Evolutionary conservation across 2,888 invertebrate species (phyloP).

Genomic region (Acholoe squamosa): DNA sequence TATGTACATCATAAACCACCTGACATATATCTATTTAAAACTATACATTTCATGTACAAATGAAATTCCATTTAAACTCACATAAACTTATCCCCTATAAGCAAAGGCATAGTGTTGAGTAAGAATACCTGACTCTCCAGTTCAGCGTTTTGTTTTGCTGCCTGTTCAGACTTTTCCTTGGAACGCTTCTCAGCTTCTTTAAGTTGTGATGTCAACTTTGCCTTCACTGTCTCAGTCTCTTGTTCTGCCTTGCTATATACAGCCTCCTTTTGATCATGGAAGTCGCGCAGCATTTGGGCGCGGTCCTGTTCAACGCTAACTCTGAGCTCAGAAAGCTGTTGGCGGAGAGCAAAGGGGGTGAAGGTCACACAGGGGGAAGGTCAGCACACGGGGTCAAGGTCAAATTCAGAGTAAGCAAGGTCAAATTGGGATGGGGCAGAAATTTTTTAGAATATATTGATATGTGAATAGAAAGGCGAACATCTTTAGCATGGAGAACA

Average conservation of each 20-base stretch:
- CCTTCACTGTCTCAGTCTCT: constrained; percentile 76
- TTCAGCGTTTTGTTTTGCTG: constrained; percentile 72
- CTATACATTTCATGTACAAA: too few species aligned
- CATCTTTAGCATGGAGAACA: too few species aligned
- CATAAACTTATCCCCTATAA: not conserved
- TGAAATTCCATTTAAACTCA: too few species aligned
- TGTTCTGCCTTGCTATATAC: constrained; percentile 76
- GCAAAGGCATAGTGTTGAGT: not conserved
- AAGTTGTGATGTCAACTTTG: constrained; percentile 74
- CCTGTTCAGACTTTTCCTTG: constrained; percentile 75
- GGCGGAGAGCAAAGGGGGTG: constrained; percentile 5
- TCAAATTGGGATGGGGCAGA: too few species aligned
- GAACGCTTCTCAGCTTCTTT: constrained; percentile 74
- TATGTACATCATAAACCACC: not conserved
- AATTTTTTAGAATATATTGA: too few species aligned
- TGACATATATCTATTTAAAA: constrained; percentile 54
- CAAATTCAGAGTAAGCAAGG: not conserved
- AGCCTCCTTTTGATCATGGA: constrained; percentile 79
- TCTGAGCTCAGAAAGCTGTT: constrained; percentile 77
- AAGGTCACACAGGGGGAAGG: constrained; percentile 26
- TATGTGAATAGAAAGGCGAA: too few species aligned
- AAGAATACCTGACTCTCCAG: constrained; percentile 44
- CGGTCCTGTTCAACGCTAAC: constrained; percentile 78
- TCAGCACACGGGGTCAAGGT: constrained; percentile 30
- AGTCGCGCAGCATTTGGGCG: constrained; percentile 75